Percentiles rank a stretch among this genome's conserved stretches.
Evolutionary conservation across 1,140 invertebrate species (phyloP).

Genomic region (Drosophila pseudoananassae): DNA sequence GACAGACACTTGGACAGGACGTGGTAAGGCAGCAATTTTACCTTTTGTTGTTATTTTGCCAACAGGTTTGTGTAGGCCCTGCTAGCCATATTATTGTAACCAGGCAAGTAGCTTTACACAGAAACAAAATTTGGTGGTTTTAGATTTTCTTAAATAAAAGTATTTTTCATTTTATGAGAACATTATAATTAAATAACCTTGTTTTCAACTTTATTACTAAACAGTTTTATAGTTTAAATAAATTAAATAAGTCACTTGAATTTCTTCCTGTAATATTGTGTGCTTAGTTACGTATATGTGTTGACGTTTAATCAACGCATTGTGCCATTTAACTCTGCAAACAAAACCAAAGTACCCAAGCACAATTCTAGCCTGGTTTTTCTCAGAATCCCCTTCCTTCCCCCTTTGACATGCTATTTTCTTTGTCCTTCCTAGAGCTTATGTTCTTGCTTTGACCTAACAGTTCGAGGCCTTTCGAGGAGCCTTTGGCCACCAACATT

Average conservation of each 20-base stretch:
- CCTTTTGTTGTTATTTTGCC: constrained; percentile 33
- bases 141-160: no score
- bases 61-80: constrained; percentile 57
- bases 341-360: constrained; percentile 54
- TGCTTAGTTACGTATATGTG: constrained; percentile 25
- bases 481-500: constrained; percentile 33
- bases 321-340: constrained; percentile 75
- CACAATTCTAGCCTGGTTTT: constrained; percentile 29
- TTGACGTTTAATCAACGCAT: constrained; percentile 78
- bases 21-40: constrained; percentile 18
- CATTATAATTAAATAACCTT: no score
- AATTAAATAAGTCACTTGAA: not conserved
- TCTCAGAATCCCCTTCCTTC: not conserved
- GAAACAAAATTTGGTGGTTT: not conserved
- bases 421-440: constrained; percentile 6
- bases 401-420: not conserved
- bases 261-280: not conserved
- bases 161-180: no score
- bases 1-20: constrained; percentile 22
- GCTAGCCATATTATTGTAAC: constrained; percentile 64
- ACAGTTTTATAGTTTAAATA: not conserved
- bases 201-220: no score
- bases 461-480: constrained; percentile 1
- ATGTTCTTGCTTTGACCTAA: not conserved
- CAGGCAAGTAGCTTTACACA: constrained; percentile 27